Evolutionary conservation across 2,888 invertebrate species (phyloP).

Genomic region (Nymphalis urticae): DNA sequence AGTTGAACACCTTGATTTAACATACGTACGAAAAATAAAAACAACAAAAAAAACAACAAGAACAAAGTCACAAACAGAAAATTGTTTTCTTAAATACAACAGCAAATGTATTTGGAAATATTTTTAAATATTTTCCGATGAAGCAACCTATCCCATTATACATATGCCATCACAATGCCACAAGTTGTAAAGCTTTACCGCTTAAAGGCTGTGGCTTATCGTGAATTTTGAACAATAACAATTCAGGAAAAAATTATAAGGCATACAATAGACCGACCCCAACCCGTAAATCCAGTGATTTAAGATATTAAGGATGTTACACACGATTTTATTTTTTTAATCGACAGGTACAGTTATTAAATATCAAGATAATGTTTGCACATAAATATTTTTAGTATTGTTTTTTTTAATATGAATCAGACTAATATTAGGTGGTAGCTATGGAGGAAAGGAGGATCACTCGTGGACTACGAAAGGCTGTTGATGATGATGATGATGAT

Average conservation of each 20-base stretch:
- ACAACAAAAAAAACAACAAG: too few species aligned
- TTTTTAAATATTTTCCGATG: slow-evolving; percentile 1
- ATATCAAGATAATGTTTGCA: neutral
- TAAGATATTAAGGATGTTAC: slow-evolving; percentile 6
- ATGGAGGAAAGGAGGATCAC: too few species aligned
- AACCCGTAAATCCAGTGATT: slow-evolving; percentile 15
- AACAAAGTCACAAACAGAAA: too few species aligned
- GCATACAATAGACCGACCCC: slow-evolving; percentile 27
- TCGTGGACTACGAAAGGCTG: too few species aligned
- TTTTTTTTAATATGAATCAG: too few species aligned
- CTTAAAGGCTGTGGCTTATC: neutral
- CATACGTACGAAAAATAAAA: too few species aligned
- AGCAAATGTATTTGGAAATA: neutral
- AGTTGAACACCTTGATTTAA: too few species aligned
- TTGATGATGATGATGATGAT: too few species aligned
- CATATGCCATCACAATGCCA: neutral
- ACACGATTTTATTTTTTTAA: neutral
- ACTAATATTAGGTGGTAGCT: too few species aligned
- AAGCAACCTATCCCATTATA: slow-evolving; percentile 1
- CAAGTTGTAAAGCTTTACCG: slow-evolving; percentile 3
- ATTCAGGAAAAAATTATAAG: slow-evolving; percentile 27
- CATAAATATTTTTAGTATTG: neutral
- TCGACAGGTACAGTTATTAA: neutral
- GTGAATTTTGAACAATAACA: slow-evolving; percentile 32
- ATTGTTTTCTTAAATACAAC: too few species aligned